Conservation (phyloP, 2,797 vertebrate genomes). For the Gallinago nigripennis region DNA sequence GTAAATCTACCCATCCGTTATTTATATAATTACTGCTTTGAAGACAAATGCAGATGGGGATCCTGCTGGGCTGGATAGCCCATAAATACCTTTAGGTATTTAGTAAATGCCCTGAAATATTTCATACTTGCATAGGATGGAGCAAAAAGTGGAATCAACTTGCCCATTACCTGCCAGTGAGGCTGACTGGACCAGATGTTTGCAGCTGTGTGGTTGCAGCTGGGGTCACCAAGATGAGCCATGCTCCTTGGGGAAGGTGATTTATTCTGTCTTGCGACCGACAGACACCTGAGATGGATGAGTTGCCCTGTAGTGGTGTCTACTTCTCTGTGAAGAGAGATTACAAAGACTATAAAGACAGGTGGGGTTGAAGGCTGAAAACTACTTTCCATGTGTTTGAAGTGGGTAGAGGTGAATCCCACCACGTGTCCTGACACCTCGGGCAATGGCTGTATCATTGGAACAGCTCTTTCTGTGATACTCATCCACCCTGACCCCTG, state of each 20-base stretch:
- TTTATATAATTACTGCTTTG: slow-evolving; percentile 35
- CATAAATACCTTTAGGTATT: slow-evolving; percentile 17
- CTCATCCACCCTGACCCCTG: background rate
- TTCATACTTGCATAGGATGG: background rate
- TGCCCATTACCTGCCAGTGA: background rate
- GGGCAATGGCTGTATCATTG: accelerated
- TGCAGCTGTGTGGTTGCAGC: background rate
- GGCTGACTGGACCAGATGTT: background rate
- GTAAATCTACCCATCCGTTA: background rate
- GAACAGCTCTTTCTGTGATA: background rate
- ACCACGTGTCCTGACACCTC: background rate
- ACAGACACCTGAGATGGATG: background rate
- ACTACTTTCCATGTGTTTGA: background rate
- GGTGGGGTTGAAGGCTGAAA: background rate
- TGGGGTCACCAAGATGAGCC: background rate
- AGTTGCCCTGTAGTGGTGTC: background rate
- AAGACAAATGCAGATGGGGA: background rate
- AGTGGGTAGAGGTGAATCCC: background rate
- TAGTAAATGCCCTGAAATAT: background rate
- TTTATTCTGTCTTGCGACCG: background rate
- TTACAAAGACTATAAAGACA: background rate
- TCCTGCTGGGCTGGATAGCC: background rate
- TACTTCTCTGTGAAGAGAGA: background rate
- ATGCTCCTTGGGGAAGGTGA: background rate
- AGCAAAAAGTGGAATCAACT: background rate